phyloP scores from a whole-genome alignment of 2,797 vertebrate genomes.

The Lophius americanus region DNA sequence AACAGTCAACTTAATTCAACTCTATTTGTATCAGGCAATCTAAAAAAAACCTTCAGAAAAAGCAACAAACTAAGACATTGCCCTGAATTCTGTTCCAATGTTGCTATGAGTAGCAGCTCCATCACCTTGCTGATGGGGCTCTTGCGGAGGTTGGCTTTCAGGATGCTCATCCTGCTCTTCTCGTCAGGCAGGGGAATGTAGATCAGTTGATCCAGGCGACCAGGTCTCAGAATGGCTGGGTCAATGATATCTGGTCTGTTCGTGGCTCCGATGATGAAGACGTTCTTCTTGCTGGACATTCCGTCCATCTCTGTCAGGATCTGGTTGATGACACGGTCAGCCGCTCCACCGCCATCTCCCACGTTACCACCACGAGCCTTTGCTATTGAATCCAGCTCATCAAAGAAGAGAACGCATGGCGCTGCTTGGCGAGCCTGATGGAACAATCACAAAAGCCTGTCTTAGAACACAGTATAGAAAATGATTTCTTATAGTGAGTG shows the following conservation, averaged over 20 bases:
- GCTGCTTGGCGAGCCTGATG: constrained; percentile 93
- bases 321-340: constrained; percentile 97
- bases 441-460: not conserved
- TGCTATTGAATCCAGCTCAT: constrained; percentile 96
- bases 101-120: not conserved
- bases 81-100: not conserved
- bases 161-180: constrained; percentile 96
- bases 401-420: constrained; percentile 96
- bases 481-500: no score
- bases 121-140: constrained; percentile 94
- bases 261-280: constrained; percentile 97
- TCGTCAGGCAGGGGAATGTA: constrained; percentile 98
- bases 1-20: no score
- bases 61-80: not conserved
- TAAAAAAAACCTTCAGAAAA: no score
- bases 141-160: constrained; percentile 97
- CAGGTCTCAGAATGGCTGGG: constrained; percentile 95
- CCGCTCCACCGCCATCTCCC: constrained; percentile 94
- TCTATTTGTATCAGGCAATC: no score
- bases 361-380: constrained; percentile 96
- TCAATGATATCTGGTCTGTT: constrained; percentile 99
- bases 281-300: constrained; percentile 99
- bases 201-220: constrained; percentile 95
- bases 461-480: not conserved
- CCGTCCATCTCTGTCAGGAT: constrained; percentile 98